A percentile compares a stretch with the other conserved stretches of the same genome.
phyloP scores from a whole-genome alignment of 2,113 vertebrate genomes.

The Sprattus sprattus region DNA sequence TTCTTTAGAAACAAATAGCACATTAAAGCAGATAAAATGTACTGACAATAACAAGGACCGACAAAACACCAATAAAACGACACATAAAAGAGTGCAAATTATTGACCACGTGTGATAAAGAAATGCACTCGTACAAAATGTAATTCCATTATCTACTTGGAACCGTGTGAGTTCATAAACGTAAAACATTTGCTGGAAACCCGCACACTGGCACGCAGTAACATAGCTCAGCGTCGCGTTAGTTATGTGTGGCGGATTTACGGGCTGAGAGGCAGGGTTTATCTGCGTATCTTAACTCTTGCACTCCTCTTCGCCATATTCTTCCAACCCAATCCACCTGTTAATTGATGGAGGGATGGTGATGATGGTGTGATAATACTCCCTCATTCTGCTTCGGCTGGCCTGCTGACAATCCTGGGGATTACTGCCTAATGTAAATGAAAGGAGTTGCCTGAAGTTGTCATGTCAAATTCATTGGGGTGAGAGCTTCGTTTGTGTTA shows the following conservation, averaged over 20 bases:
- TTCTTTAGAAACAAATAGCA: constrained; percentile 8
- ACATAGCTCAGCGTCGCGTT: neutral
- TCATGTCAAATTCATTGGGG: neutral
- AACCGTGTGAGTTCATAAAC: neutral
- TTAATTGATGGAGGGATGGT: neutral
- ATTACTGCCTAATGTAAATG: neutral
- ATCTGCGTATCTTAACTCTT: neutral
- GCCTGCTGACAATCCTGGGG: neutral
- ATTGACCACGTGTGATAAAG: neutral
- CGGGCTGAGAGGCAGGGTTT: constrained; percentile 9
- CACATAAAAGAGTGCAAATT: neutral
- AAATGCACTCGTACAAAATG: neutral
- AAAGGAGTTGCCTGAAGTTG: neutral
- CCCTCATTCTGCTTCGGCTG: neutral
- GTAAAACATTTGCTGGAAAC: neutral
- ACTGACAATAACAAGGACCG: neutral
- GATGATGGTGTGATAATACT: neutral
- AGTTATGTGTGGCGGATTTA: neutral
- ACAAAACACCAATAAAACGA: neutral
- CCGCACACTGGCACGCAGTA: neutral
- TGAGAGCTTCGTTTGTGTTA: neutral
- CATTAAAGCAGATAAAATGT: constrained; percentile 5
- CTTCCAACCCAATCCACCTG: neutral
- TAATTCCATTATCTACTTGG: constrained; percentile 6
- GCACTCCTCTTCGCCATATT: neutral